Base-by-base conservation (phyloP, 2,797 vertebrate genomes). In the Sebastes vulpes region DNA sequence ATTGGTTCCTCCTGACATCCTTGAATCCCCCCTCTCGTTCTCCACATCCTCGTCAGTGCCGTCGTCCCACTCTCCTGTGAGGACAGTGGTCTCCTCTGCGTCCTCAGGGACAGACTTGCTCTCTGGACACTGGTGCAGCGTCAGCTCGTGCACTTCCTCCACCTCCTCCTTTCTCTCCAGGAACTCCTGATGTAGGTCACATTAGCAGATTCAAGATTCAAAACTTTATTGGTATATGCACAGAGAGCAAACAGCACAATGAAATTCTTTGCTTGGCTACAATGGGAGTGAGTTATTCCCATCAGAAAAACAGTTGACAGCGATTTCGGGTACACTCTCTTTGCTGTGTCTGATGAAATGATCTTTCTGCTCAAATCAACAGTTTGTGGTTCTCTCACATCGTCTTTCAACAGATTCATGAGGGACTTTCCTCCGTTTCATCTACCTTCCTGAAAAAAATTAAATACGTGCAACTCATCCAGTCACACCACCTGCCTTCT, bases 101-200 rank as follows among this genome's bases (percentile, higher is more conserved):
- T 79, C 79, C 65, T 75, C 60, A 0, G n/a, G 53, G 71, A 28
- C 7, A 3, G 67, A 50, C 28, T 65, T 88, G 14, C 1, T n/a
- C 42, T 83, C 82, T 28, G 79, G 70, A 6, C 12, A 53, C 26
- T 77, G 82, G 16, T 75, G 57, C 29, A 95, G 63, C 0, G 65
- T 86, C 1, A 95, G 50, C 4, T 89, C 61, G 2, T 94, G 54
- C 31, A 94, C 85, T 64, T 91, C 84, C 65, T 95, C 94, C 31
- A 94, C 85, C 65, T 91, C 84, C 65, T 95, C 94, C 38, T 86
- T 90, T 21, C 21, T 64, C 67, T 92, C 90, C 67, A 53, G 29
- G 29, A 77, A 69, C 31, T 82, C 79, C 91, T 94, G 82, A 21
- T 73, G 56, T 35, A 63, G 10, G 67, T 71, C 58, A 75, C n/a